Evolutionary conservation across 1,140 invertebrate genomes (phyloP).

Genomic region (Drosophila willistoni): DNA sequence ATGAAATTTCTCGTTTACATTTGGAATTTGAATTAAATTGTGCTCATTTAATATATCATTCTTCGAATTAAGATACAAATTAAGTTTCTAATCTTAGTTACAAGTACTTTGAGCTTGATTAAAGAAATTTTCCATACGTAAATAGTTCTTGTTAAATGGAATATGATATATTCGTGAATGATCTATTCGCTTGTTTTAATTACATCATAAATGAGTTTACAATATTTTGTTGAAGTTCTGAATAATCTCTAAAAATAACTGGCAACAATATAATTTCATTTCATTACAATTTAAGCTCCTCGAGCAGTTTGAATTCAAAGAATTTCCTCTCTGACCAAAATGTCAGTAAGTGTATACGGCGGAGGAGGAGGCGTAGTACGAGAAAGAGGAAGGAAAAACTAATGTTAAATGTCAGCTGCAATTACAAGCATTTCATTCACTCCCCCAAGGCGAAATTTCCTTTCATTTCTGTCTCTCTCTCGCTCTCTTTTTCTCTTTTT

Average conservation of each 20-base stretch:
- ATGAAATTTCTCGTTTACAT: too few species aligned
- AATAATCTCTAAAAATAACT: constrained; percentile 5
- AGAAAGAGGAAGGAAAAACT: constrained; percentile 30
- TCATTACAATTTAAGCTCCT: neutral
- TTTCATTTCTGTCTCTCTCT: neutral
- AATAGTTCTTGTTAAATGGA: too few species aligned
- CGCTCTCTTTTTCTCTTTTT: neutral
- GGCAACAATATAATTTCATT: constrained; percentile 6
- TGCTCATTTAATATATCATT: too few species aligned
- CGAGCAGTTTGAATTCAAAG: constrained; percentile 5
- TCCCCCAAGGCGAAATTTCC: constrained; percentile 21
- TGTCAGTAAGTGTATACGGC: neutral
- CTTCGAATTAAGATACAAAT: too few species aligned
- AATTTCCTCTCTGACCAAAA: constrained; percentile 3
- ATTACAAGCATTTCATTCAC: constrained; percentile 55
- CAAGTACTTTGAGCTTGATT: too few species aligned
- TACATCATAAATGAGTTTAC: too few species aligned
- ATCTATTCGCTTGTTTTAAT: too few species aligned
- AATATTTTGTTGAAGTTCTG: neutral
- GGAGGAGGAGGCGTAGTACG: neutral
- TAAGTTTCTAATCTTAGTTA: too few species aligned
- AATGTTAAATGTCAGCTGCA: constrained; percentile 57
- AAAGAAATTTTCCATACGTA: too few species aligned
- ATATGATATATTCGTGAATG: too few species aligned
- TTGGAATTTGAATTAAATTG: too few species aligned